Conservation (phyloP, 2,888 invertebrate genomes). For the Mimas tiliae region DNA sequence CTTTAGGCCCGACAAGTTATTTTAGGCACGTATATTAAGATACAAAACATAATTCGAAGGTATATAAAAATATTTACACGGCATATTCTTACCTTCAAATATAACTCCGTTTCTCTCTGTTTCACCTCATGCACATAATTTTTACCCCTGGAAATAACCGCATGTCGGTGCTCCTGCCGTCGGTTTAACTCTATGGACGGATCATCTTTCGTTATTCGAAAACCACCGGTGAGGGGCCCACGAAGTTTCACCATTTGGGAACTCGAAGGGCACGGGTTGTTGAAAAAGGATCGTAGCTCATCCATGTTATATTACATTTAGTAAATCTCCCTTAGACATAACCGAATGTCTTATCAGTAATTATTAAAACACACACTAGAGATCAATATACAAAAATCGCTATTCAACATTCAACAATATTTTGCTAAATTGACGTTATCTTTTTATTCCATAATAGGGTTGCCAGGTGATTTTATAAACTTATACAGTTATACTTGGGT, state of each 20-base stretch:
- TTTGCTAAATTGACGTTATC: slow-evolving; percentile 3
- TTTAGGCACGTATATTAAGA: neutral
- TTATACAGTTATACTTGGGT: too few species aligned
- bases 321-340: neutral
- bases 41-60: neutral
- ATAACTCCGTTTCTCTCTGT: slow-evolving; percentile 60
- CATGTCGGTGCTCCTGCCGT: slow-evolving; percentile 64
- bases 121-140: slow-evolving; percentile 68
- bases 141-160: slow-evolving; percentile 60
- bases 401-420: neutral
- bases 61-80: neutral
- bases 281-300: slow-evolving; percentile 69
- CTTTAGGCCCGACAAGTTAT: neutral
- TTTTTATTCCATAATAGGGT: too few species aligned
- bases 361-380: neutral
- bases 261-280: slow-evolving; percentile 59
- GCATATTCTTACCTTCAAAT: slow-evolving; percentile 57
- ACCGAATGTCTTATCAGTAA: neutral
- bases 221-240: slow-evolving; percentile 67
- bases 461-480: too few species aligned
- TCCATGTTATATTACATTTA: slow-evolving; percentile 55
- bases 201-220: slow-evolving; percentile 63
- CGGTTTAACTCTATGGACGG: slow-evolving; percentile 55
- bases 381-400: too few species aligned
- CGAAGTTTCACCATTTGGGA: slow-evolving; percentile 60